Evolutionary conservation across 2,797 vertebrate genomes (phyloP), one percentile per base, ranked within the genome.

Genomic region (Tamandua tetradactyla): DNA sequence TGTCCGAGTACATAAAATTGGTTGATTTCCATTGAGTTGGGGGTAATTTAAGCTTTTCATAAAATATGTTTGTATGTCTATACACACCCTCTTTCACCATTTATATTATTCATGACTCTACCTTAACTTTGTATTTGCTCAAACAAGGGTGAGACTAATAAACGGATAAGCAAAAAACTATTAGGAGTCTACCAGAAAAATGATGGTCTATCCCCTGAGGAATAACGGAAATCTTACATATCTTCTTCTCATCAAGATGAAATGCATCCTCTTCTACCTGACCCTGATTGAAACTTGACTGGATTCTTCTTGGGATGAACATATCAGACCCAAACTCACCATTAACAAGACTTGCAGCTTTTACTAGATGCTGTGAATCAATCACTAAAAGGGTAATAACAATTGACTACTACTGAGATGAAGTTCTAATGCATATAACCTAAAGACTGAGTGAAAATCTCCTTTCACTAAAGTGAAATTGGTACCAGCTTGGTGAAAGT

Each of bases 291-390:
- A 94, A 9, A 74, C n/a, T 78, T 88, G 7, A 96, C 47, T 82
- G 1, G 7, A 85, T 96, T 75, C 42, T 96, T 90, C 47, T 75
- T 81, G 55, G 27, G 66, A 72, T 93, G 23, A 94, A 59, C 91
- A 75, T 94, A 92, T 94, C 62, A 86, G 32, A 82, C 25, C 15
- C 32, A 84, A 91, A 82, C 6, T 87, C 40, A 92, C 59, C 30
- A 88, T 82, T 75, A 90, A 32, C 81, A 96, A 94, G 84, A 74
- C 72, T 88, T 91, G 35, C 23, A 88, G 35, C 87, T 94, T 96
- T 32, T 62, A 92, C 62, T 89, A 62, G 17, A 82, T 83, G 23
- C 42, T 92, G 20, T 82, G 66, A 93, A 68, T 89, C 23, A 90
- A 80, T 95, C 35, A 88, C 12, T 49, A 90, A 87, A 32, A 89